Percentiles rank a stretch among this genome's conserved stretches.
Conservation (phyloP, 2,888 invertebrate genomes). For the Mesorhabditis belari region DNA sequence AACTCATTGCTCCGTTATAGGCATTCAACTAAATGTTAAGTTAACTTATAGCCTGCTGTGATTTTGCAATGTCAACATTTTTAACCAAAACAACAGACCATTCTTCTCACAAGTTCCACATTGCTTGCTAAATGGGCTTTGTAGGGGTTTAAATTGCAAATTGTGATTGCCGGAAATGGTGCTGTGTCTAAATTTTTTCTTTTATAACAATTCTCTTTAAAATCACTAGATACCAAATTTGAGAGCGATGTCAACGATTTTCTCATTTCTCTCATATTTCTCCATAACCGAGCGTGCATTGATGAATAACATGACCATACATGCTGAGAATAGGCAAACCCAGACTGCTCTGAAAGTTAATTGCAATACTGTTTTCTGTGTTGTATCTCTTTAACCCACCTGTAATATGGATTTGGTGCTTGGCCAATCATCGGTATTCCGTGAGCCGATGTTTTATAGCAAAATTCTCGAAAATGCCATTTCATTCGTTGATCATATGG, state of each 20-base stretch:
- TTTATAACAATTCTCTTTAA: neutral
- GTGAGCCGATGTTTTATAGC: conserved; percentile 49
- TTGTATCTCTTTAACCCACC: conserved; percentile 10
- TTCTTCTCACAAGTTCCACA: conserved; percentile 43
- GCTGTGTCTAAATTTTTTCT: conserved; percentile 29
- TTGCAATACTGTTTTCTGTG: neutral
- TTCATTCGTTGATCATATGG: conserved; percentile 40
- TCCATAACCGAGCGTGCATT: conserved; percentile 42
- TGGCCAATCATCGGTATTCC: conserved; percentile 51
- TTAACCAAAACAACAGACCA: conserved; percentile 14
- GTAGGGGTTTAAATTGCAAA: conserved; percentile 51
- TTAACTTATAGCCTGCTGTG: neutral
- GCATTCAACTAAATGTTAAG: conserved; percentile 29
- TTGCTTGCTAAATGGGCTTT: conserved; percentile 43
- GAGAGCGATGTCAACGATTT: conserved; percentile 49
- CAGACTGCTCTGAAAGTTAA: conserved; percentile 29
- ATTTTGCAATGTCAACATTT: neutral
- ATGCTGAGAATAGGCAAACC: conserved; percentile 41
- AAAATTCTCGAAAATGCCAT: conserved; percentile 48
- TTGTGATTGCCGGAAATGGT: conserved; percentile 49
- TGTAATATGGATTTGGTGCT: conserved; percentile 43
- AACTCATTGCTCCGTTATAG: conserved; percentile 46
- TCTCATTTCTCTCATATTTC: conserved; percentile 49
- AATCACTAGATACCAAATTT: conserved; percentile 36
- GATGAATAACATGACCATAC: conserved; percentile 44